Evolutionary conservation across 2,888 invertebrate genomes (phyloP), one percentile per base, ranked within the genome.

Genomic region (Cryptophagus acutangulus): DNA sequence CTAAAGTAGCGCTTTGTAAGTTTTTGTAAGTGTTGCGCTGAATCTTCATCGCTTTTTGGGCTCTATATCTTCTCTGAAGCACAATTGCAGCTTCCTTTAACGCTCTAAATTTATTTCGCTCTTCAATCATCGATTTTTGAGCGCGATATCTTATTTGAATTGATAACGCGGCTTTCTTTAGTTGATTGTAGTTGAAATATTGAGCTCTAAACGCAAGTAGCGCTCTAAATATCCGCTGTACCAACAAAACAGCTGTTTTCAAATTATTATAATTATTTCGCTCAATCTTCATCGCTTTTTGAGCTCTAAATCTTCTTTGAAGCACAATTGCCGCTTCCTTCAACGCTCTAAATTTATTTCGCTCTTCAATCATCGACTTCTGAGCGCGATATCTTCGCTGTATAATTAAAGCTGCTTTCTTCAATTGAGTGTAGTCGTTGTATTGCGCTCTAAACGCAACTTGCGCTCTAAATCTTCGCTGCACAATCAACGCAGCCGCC

Each of bases 331-430:
- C 28, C 3, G 36, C 43, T 13, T 41, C 15, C 40, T 40, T 50
- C 5, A 54, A 20, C 18, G 41, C 15, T 30, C 36, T 36, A 40
- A 41, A 57, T 4, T 33, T 2, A 3, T 12, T 20, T 41, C 48
- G 44, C 14, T 41, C 17, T 25, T 26, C n/a, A 45, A 45, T 66
- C 63, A 73, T 73, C 15, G 65, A 36, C 28, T 62, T 63, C 4
- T 64, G 61, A 1, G 75, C 74, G 51, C 73, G 71, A 54, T 74
- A 71, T 62, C 67, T 72, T 38, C 62, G 66, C 51, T 82, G 82
- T 33, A 81, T 58, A 2, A 51, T 47, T 9, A 74, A 59, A 16
- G 71, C 66, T 8, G 70, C 59, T 13, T 62, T 57, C 30, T 67
- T 71, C 26, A 67, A 58, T 26, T 54, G 39, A 1, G 67, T 28